These are phyloP conservation scores for Cranoglanis bouderius DNA, from an alignment of 2,113 vertebrate species.

Conservation along the genomic window DNA sequence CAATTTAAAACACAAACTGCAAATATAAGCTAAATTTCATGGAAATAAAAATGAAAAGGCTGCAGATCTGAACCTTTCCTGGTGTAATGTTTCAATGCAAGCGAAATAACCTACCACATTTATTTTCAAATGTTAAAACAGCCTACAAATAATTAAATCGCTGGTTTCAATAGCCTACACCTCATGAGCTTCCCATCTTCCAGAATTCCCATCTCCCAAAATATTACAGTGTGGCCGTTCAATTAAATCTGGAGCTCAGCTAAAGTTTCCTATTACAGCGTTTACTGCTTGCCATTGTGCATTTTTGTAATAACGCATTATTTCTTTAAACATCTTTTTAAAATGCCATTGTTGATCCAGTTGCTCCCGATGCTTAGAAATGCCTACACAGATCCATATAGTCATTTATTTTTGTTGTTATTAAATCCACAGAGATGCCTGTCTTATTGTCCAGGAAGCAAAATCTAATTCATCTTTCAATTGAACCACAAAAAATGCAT, in stretches of 20 bases:
- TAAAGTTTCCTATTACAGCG: not conserved
- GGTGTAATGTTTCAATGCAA: not conserved
- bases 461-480: not conserved
- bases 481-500: not conserved
- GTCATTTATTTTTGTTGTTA: not conserved
- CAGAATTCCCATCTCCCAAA: not conserved
- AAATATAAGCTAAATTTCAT: not conserved
- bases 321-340: not conserved
- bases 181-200: not conserved
- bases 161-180: not conserved
- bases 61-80: not conserved
- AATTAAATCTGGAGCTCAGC: not conserved
- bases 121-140: not conserved
- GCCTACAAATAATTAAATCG: not conserved
- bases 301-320: not conserved
- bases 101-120: not conserved
- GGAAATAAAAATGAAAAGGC: not conserved
- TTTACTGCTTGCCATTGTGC: not conserved
- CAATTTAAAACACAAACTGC: not conserved
- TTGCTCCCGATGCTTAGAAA: not conserved
- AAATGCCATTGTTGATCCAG: not conserved
- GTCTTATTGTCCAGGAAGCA: not conserved
- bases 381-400: not conserved
- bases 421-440: not conserved
- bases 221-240: not conserved